Evolutionary conservation across 2,797 vertebrate species (phyloP).

Genomic region (Anas flavirostris): DNA sequence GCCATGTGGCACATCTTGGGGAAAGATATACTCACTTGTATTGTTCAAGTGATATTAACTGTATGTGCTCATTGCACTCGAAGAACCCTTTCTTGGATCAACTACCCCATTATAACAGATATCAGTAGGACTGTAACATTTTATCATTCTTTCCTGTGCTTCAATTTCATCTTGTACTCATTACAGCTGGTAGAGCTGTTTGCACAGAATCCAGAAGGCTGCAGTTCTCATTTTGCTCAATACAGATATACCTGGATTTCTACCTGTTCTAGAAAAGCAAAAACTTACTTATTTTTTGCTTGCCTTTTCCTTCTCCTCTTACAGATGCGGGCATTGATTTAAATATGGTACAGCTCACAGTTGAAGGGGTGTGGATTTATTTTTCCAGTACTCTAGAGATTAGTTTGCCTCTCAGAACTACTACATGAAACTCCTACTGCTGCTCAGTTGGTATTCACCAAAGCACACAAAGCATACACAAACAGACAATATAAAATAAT

Average conservation of each 20-base stretch:
- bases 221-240: neutral
- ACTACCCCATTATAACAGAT: neutral
- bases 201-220: neutral
- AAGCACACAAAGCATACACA: neutral
- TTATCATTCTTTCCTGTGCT: neutral
- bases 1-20: neutral
- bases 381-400: constrained; percentile 2
- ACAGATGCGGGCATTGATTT: neutral
- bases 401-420: constrained; percentile 13
- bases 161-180: neutral
- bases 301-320: neutral
- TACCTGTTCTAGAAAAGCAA: neutral
- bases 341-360: neutral
- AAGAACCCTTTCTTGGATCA: neutral
- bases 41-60: neutral
- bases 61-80: accelerated
- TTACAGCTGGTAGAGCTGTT: neutral
- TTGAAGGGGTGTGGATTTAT: neutral
- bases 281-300: neutral
- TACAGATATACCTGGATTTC: neutral
- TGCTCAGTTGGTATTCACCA: constrained; percentile 2
- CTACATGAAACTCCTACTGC: neutral
- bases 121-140: neutral
- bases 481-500: neutral
- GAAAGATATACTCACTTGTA: neutral